phyloP scores from a whole-genome alignment of 2,113 vertebrate species.

The Gambusia affinis region DNA sequence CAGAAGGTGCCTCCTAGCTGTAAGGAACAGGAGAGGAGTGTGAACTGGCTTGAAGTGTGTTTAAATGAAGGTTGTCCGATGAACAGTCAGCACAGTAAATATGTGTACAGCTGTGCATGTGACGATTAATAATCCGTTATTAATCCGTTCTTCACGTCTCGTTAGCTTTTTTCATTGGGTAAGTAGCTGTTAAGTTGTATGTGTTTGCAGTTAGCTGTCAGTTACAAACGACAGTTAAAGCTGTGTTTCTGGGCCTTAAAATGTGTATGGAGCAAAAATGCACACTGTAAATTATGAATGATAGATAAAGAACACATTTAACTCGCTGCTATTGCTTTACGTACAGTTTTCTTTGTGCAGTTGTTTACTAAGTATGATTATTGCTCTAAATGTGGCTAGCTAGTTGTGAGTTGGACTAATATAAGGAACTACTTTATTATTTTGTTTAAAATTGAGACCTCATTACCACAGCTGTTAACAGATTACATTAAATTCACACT shows the following conservation, averaged over 20 bases:
- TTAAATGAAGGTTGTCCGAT: not conserved
- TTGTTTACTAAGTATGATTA: not conserved
- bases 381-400: not conserved
- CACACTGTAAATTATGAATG: not conserved
- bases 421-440: not conserved
- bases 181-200: constrained; percentile 12
- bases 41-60: not conserved
- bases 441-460: not conserved
- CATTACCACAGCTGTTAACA: not conserved
- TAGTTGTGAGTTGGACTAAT: not conserved
- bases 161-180: constrained; percentile 32
- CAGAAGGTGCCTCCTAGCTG: not conserved
- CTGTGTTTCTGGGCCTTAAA: not conserved
- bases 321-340: not conserved
- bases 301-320: not conserved
- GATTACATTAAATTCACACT: not conserved
- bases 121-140: not conserved
- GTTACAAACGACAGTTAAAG: not conserved
- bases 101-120: not conserved
- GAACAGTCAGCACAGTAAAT: not conserved
- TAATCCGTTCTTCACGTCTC: not conserved
- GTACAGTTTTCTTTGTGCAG: fast-evolving
- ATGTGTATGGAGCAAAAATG: not conserved
- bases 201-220: constrained; percentile 6
- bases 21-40: not conserved